Evolutionary conservation across 2,113 vertebrate genomes (phyloP).

Genomic region (Hippopotamus amphibius): DNA sequence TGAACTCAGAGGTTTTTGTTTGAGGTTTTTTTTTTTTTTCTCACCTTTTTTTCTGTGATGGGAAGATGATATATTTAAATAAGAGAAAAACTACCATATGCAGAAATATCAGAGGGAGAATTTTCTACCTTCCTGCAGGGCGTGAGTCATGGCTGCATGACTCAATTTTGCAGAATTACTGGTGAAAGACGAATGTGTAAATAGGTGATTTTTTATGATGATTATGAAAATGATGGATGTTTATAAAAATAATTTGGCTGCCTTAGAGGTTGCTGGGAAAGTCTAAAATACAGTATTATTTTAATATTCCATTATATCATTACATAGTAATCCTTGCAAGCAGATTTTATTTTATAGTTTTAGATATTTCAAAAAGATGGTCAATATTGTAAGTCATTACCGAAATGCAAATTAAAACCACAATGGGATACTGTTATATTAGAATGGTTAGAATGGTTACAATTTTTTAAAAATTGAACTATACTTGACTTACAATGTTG

Average conservation of each 20-base stretch:
- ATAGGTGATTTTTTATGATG: background rate
- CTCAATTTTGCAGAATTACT: background rate
- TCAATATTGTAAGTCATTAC: background rate
- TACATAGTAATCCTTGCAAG: background rate
- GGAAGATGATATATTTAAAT: background rate
- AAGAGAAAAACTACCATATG: background rate
- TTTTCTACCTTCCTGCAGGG: background rate
- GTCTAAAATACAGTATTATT: background rate
- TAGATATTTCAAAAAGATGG: background rate
- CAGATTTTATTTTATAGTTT: background rate
- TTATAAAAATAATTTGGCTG: background rate
- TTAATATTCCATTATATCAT: background rate
- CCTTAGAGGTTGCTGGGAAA: background rate
- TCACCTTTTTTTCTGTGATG: background rate
- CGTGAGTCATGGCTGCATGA: background rate
- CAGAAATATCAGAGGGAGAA: background rate
- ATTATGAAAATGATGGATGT: background rate
- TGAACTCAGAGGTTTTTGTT: background rate
- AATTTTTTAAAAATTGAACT: background rate
- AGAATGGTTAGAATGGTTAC: background rate
- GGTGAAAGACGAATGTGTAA: background rate
- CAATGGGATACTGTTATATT: background rate
- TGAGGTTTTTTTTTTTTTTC: background rate
- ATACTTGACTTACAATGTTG: background rate
- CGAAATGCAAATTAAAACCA: background rate